Base-by-base conservation (phyloP, 2,113 vertebrate species). In the Colaptes auratus region DNA sequence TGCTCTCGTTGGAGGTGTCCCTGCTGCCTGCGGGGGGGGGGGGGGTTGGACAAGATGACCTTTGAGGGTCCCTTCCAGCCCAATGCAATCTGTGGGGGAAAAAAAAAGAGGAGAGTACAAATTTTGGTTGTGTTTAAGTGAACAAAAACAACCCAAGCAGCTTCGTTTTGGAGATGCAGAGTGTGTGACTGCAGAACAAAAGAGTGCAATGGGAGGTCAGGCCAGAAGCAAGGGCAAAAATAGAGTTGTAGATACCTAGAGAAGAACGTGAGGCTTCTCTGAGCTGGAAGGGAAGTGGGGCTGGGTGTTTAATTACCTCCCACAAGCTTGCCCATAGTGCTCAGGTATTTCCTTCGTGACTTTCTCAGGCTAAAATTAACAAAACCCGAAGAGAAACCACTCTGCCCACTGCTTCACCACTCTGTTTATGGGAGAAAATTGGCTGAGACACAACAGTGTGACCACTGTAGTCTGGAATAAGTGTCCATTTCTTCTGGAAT, bases 331-430 rank as follows among this genome's bases (percentile, higher is more conserved):
- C 78, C 46, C 4, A 3, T 76, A 67, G 39, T 20, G 72, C 81
- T 93, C 85, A 96, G 87, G 92, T 85, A 88, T 96, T 96, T 96
- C 96, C 92, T 93, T 89, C 85, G 3, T 53, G 55, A 89, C 81
- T 95, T 95, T 92, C 92, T 87, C 83, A 76, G 87, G 82, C 89
- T 94, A 94, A 93, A 93, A 94, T 94, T 84, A 95, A 61, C 81
- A 63, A 79, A 96, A 74, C 67, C 78, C 21, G 44, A 60, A 64
- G 94, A 87, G 72, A 93, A 95, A 59, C 64, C 61, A 7, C 94
- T 86, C 89, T 87, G 21, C 4, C 48, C 70, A 23, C 75, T 27
- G 35, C 13, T 0, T 71, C 81, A 50, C 39, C 10, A 1, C 67
- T 28, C 35, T 88, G 91, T 85, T 95, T 73, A 85, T 3, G 11